phyloP scores from a whole-genome alignment of 2,888 invertebrate species.

The Polymixis flavicincta region DNA sequence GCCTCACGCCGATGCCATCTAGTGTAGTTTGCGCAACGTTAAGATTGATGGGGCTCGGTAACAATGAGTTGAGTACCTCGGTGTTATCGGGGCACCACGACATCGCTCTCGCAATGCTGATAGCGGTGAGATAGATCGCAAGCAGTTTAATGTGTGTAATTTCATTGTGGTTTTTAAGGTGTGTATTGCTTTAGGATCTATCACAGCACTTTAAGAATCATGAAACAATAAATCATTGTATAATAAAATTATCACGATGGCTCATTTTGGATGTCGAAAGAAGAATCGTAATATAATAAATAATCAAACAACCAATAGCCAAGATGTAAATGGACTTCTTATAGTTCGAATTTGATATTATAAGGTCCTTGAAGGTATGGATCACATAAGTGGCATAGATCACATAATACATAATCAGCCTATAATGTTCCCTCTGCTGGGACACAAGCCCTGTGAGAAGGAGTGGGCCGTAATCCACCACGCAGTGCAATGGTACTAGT shows the following conservation, averaged over 20 bases:
- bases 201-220: not conserved
- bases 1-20: constrained; percentile 64
- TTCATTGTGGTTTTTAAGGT: constrained; percentile 15
- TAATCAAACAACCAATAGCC: not conserved
- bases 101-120: constrained; percentile 52
- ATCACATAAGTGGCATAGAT: too few species aligned
- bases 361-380: too few species aligned
- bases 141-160: constrained; percentile 24
- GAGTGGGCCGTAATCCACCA: too few species aligned
- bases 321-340: not conserved
- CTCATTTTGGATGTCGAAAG: not conserved
- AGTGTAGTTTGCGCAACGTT: constrained; percentile 71
- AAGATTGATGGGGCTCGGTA: constrained; percentile 71
- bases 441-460: too few species aligned
- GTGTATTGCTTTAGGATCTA: constrained; percentile 8
- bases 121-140: constrained; percentile 39
- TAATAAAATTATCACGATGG: not conserved
- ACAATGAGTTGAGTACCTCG: constrained; percentile 63
- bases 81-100: constrained; percentile 56
- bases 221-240: not conserved
- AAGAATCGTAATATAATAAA: not conserved
- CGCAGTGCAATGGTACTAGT: too few species aligned
- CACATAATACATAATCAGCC: too few species aligned
- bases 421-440: too few species aligned
- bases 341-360: not conserved